Conservation (phyloP, 2,888 invertebrate genomes). For the Galerucella nymphaeae region DNA sequence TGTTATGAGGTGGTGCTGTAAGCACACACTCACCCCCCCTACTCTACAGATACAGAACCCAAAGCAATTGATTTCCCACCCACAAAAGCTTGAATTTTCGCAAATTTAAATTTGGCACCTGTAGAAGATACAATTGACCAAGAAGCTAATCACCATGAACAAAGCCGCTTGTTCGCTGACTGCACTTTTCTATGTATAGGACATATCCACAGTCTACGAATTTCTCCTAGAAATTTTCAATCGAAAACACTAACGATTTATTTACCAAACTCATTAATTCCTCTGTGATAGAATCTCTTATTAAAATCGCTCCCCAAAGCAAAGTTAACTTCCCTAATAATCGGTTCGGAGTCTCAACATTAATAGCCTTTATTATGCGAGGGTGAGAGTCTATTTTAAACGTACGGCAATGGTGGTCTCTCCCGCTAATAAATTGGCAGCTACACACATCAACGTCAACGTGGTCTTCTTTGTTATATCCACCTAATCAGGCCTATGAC, state of each 20-base stretch:
- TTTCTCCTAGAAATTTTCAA: slow-evolving; percentile 2
- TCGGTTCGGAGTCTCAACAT: slow-evolving; percentile 55
- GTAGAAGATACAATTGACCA: too few species aligned
- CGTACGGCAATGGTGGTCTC: slow-evolving; percentile 56
- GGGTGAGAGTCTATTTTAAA: slow-evolving; percentile 49
- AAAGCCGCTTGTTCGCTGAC: too few species aligned
- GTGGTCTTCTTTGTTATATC: slow-evolving; percentile 61
- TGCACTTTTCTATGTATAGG: too few species aligned
- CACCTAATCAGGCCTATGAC: slow-evolving; percentile 61
- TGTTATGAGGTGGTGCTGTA: too few species aligned
- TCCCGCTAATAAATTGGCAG: slow-evolving; percentile 64
- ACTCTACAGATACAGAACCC: too few species aligned
- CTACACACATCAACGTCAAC: slow-evolving; percentile 66
- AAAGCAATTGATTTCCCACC: too few species aligned
- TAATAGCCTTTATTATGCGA: slow-evolving; percentile 60
- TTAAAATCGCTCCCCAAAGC: slow-evolving; percentile 42
- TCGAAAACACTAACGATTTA: slow-evolving; percentile 32
- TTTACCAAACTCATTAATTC: slow-evolving; percentile 43
- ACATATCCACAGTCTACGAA: neutral
- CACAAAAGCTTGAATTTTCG: too few species aligned
- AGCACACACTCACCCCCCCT: too few species aligned
- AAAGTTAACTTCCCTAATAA: slow-evolving; percentile 57
- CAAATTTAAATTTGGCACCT: too few species aligned
- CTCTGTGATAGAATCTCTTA: slow-evolving; percentile 37
- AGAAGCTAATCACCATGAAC: too few species aligned